These are phyloP conservation scores for Hemicentrotus pulcherrimus DNA, from an alignment of 35 echinoderm and acorn worm species.

Conservation along the genomic window DNA sequence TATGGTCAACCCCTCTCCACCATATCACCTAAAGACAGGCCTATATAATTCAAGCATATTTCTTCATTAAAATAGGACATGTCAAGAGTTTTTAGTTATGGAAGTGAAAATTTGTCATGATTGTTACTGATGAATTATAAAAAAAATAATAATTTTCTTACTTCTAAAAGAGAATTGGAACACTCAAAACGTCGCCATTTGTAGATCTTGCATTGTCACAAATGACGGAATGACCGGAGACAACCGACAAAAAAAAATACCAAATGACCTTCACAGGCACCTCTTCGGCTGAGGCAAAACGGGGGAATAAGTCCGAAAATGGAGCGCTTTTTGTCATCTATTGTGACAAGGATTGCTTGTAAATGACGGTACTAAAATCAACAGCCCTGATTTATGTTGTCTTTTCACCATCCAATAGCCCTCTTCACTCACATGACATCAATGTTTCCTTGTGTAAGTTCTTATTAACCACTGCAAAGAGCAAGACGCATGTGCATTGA, in stretches of 20 bases:
- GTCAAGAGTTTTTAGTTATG: not conserved
- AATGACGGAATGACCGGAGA: not conserved
- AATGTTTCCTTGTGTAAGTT: not conserved
- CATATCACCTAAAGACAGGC: too few species aligned
- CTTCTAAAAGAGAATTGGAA: not conserved
- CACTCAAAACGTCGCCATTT: not conserved
- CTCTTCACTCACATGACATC: not conserved
- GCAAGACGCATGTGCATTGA: not conserved
- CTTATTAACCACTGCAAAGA: not conserved
- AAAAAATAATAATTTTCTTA: not conserved
- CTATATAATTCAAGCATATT: too few species aligned
- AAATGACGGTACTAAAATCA: not conserved
- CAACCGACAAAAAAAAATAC: not conserved
- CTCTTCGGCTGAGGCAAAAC: not conserved
- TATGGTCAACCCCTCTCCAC: too few species aligned
- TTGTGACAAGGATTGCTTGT: constrained; percentile 1
- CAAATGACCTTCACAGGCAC: not conserved
- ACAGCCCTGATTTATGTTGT: constrained; percentile 2
- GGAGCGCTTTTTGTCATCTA: not conserved
- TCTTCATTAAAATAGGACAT: too few species aligned
- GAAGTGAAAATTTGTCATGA: not conserved
- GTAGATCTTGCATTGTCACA: not conserved
- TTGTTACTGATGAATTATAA: not conserved
- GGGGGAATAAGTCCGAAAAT: not conserved
- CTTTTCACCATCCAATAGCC: not conserved